These are phyloP conservation scores for Platyura marginata DNA, from an alignment of 1,140 invertebrate species.

Conservation along the genomic window DNA sequence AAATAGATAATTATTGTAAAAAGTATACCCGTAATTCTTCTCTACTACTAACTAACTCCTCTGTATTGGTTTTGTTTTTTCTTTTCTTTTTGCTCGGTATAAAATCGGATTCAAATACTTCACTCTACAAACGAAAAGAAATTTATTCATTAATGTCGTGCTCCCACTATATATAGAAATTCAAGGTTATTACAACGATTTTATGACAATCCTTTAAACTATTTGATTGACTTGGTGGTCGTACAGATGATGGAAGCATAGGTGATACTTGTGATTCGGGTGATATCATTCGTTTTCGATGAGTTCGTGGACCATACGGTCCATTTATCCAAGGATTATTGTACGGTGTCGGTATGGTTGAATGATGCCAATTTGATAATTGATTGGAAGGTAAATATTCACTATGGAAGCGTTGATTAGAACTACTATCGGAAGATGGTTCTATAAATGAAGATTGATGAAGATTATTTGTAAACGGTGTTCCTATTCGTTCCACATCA, in stretches of 20 bases:
- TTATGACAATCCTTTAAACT: background rate
- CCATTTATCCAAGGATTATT: background rate
- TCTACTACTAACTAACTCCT: constrained; percentile 3
- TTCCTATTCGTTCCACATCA: too few relatives aligned
- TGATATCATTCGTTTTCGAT: background rate
- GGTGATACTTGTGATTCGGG: background rate
- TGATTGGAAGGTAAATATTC: background rate
- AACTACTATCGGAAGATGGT: too few relatives aligned
- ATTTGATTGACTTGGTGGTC: background rate
- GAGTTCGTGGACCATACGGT: background rate
- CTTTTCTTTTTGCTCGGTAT: constrained; percentile 22
- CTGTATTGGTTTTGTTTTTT: constrained; percentile 7
- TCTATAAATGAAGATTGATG: too few relatives aligned
- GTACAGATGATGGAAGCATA: background rate
- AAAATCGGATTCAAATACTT: constrained; percentile 19
- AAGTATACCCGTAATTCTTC: constrained; percentile 15
- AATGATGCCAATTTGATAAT: background rate
- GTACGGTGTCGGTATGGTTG: background rate
- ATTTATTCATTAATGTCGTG: background rate
- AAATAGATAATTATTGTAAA: background rate
- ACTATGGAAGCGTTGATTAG: background rate
- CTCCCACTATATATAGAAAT: too few relatives aligned
- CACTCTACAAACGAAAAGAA: constrained; percentile 8
- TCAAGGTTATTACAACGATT: background rate
- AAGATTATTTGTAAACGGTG: too few relatives aligned